Evolutionary conservation across 2,797 vertebrate species (phyloP), one percentile per base, ranked within the genome.

Genomic region (Macroramphosus scolopax): DNA sequence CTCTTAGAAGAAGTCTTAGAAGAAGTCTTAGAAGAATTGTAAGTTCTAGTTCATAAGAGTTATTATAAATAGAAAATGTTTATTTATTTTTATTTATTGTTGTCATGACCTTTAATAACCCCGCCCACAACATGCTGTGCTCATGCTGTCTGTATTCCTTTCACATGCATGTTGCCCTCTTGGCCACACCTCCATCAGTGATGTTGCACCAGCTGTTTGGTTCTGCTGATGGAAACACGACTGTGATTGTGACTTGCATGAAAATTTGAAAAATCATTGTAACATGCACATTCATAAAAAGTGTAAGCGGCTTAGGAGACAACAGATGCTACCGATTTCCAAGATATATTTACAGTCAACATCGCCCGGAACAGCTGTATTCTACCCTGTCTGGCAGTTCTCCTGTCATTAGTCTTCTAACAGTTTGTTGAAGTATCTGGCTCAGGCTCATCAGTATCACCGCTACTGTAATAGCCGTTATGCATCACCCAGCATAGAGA

Each of bases 141-240:
- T n/a, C n/a, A n/a, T n/a, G n/a, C 2, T 30, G n/a, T 50, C 29
- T 25, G 14, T 50, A 2, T 50, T 40, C 3, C 12, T 10, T 6
- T 24, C 14, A 29, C 13, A n/a, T 51, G n/a, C 4, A 9, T 22
- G 43, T 16, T 29, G 6, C 20, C 48, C 22, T 22, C 44, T 39
- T n/a, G 4, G 16, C 3, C 26, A 37, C 33, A 12, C 12, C 14
- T 28, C 24, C 11, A 14, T 15, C 35, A 13, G 28, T 33, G 33
- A 55, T 39, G 16, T 33, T 14, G 48, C 15, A 20, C 5, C 40
- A 49, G 32, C 24, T 46, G 41, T 38, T 20, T 45, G 18, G n/a
- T 17, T 44, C 13, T 43, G 22, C n/a, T n/a, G n/a, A n/a, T 22
- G 20, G 20, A 22, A 6, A 22, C 20, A 22, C n/a, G n/a, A n/a